Evolutionary conservation across 2,797 vertebrate species (phyloP).

Genomic region (Acropternis orthonyx): DNA sequence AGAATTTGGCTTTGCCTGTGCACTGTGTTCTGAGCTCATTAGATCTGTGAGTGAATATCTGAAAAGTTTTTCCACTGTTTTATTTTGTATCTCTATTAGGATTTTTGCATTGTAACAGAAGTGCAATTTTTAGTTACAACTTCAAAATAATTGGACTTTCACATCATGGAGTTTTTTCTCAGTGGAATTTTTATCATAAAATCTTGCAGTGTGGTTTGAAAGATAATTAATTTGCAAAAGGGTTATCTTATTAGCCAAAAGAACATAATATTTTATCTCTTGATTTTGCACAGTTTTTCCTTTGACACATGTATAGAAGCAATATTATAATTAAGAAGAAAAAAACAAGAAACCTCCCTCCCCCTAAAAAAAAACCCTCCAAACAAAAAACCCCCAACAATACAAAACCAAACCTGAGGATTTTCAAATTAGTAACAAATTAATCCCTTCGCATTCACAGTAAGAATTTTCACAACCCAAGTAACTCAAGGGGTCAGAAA

Average conservation of each 20-base stretch:
- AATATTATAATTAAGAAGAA: neutral
- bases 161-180: neutral
- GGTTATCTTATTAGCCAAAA: neutral
- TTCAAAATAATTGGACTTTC: neutral
- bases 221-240: neutral
- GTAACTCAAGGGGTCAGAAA: neutral
- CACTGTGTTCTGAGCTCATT: neutral
- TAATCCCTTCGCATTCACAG: neutral
- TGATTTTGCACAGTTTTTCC: neutral
- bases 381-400: neutral
- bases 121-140: neutral
- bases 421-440: neutral
- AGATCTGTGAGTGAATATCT: neutral
- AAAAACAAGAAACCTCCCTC: neutral
- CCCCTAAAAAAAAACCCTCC: too few species aligned
- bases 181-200: neutral
- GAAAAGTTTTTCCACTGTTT: neutral
- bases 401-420: neutral
- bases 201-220: neutral
- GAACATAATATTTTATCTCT: neutral
- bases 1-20: neutral
- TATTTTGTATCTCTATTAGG: neutral
- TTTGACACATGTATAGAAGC: neutral
- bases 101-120: neutral
- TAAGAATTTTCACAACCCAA: neutral